phyloP scores from a whole-genome alignment of 2,113 vertebrate genomes.

The Rhabdomys dilectus region DNA sequence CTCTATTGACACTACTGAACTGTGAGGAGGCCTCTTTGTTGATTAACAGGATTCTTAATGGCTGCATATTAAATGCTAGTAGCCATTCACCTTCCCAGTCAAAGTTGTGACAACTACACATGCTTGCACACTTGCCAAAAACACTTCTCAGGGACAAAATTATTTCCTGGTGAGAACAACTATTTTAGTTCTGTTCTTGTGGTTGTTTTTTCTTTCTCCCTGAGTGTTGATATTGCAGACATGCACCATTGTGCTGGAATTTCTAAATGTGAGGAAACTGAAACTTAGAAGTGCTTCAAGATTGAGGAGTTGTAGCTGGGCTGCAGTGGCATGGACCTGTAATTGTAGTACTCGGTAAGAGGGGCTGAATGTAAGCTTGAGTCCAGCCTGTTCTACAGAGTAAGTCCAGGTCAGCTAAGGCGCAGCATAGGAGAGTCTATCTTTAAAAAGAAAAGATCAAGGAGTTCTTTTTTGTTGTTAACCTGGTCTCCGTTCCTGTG shows the following conservation, averaged over 20 bases:
- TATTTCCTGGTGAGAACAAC: neutral
- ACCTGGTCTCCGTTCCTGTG: neutral
- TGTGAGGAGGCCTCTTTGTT: neutral
- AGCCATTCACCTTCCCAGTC: neutral
- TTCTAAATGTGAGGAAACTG: neutral
- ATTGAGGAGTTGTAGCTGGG: neutral
- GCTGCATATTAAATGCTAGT: neutral
- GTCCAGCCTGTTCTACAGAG: neutral
- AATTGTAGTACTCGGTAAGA: neutral
- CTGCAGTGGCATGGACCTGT: neutral
- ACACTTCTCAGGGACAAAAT: neutral
- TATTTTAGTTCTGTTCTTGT: neutral
- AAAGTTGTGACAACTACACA: neutral
- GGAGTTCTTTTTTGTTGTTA: neutral
- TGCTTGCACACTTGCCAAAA: neutral
- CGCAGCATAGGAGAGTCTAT: neutral
- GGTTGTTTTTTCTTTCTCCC: neutral
- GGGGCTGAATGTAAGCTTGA: neutral
- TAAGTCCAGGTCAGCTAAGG: neutral
- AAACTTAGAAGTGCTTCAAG: slow-evolving; percentile 40
- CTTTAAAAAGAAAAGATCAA: neutral
- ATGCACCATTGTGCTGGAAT: neutral
- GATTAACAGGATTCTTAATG: neutral
- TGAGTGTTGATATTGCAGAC: neutral
- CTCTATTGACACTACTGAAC: neutral